phyloP scores from a whole-genome alignment of 2,888 invertebrate species.

The Argyresthia albistria region DNA sequence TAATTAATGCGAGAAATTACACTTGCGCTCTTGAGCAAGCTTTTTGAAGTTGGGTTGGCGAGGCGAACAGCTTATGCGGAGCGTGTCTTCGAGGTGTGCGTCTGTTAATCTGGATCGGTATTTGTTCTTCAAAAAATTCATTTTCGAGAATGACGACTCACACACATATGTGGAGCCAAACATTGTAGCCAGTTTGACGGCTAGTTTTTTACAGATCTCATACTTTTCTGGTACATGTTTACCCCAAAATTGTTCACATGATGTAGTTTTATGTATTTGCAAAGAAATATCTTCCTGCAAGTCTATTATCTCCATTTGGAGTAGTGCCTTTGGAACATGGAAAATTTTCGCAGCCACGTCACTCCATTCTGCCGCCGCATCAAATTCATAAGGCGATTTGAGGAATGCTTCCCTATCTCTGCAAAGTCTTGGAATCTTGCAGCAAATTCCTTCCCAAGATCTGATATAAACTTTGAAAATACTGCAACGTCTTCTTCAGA shows the following conservation, averaged over 20 bases:
- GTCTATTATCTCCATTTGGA: slow-evolving; percentile 15
- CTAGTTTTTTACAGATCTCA: slow-evolving; percentile 1
- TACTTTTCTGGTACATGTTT: slow-evolving; percentile 3
- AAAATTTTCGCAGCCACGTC: slow-evolving; percentile 22
- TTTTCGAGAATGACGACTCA: slow-evolving; percentile 3
- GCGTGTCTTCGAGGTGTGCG: neutral
- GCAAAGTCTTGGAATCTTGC: slow-evolving; percentile 16
- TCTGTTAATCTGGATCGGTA: slow-evolving; percentile 3
- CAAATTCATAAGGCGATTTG: slow-evolving; percentile 18
- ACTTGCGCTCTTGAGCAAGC: neutral
- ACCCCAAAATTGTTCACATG: slow-evolving; percentile 4
- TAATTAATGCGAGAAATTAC: slow-evolving; percentile 2
- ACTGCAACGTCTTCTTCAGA: slow-evolving; percentile 22
- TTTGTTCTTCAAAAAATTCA: slow-evolving; percentile 4
- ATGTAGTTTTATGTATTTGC: slow-evolving; percentile 15
- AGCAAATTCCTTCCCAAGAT: slow-evolving; percentile 14
- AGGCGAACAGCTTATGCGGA: neutral
- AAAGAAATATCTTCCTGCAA: slow-evolving; percentile 13
- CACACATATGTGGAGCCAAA: slow-evolving; percentile 4
- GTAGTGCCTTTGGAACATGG: slow-evolving; percentile 16
- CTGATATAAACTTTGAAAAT: slow-evolving; percentile 15
- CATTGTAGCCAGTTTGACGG: slow-evolving; percentile 1
- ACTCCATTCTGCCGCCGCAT: slow-evolving; percentile 16
- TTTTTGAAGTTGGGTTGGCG: neutral
- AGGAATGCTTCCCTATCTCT: slow-evolving; percentile 17